Conservation (phyloP, 2,113 vertebrate genomes). For the Pan troglodytes region NHGRI_mPanTro3-v2.1_pri NC_086015.1:19967501-19968000, state of each 20-base stretch:
- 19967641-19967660: slow-evolving; percentile 18
- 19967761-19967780: neutral
- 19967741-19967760: neutral
- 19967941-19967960: neutral
- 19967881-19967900: neutral
- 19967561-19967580: slow-evolving; percentile 75
- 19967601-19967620: slow-evolving; percentile 50
- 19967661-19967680: slow-evolving; percentile 1
- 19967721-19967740: neutral
- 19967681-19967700: neutral
- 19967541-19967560: slow-evolving; percentile 69
- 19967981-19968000: neutral
- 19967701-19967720: neutral
- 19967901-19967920: neutral
- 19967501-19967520: slow-evolving; percentile 61
- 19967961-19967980: neutral
- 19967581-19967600: slow-evolving; percentile 72
- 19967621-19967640: neutral
- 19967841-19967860: neutral
- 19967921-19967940: neutral
- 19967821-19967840: neutral
- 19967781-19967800: neutral
- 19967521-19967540: neutral
- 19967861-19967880: too few species aligned
- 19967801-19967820: neutral